Conservation (phyloP, 2,888 invertebrate species). For the Leptinotarsa haldemani region DNA sequence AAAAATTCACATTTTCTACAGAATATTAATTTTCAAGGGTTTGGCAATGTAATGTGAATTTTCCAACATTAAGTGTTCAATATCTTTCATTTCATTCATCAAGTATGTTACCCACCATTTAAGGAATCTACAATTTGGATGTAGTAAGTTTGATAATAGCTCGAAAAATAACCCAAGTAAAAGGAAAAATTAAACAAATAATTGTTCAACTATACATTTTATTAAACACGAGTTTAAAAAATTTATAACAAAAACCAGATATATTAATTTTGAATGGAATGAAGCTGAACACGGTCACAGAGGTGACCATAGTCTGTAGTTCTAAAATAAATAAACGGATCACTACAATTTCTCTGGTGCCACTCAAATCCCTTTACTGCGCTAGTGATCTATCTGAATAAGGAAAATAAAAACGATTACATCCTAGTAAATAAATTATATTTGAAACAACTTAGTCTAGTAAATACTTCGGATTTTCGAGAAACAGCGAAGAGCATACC, state of each 20-base stretch:
- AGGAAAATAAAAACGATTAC: constrained; percentile 21
- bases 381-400: constrained; percentile 12
- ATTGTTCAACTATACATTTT: constrained; percentile 40
- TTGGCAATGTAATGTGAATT: no score
- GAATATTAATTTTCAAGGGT: no score
- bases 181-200: neutral
- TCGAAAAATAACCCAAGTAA: neutral
- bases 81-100: no score
- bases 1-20: no score
- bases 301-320: neutral
- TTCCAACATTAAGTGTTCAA: no score
- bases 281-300: constrained; percentile 44
- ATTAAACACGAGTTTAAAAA: constrained; percentile 51
- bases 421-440: constrained; percentile 30
- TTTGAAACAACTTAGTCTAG: constrained; percentile 31
- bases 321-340: constrained; percentile 20
- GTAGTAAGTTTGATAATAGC: neutral
- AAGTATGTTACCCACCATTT: no score
- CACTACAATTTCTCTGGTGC: constrained; percentile 34
- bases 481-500: constrained; percentile 29
- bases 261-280: constrained; percentile 49
- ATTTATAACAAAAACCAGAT: constrained; percentile 42
- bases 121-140: no score
- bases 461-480: constrained; percentile 28
- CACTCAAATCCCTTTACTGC: constrained; percentile 32